phyloP scores from a whole-genome alignment of 2,113 vertebrate species.

The Cochlearius cochlearius region DNA sequence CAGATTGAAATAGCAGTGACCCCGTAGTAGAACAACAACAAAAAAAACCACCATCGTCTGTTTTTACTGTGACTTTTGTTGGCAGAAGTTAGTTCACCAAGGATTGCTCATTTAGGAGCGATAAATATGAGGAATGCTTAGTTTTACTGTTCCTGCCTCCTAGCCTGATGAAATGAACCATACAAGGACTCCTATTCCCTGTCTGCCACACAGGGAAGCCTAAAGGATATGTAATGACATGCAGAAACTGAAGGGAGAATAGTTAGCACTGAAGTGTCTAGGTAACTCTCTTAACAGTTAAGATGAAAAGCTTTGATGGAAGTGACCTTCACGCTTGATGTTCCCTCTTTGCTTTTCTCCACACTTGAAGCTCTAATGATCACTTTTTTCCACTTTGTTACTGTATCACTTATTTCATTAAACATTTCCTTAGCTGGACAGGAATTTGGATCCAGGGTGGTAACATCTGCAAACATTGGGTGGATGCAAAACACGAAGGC shows the following conservation, averaged over 20 bases:
- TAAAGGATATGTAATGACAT: background rate
- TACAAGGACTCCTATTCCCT: background rate
- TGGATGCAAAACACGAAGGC: background rate
- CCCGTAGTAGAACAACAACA: background rate
- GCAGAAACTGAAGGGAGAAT: background rate
- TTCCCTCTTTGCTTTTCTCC: background rate
- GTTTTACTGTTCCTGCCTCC: background rate
- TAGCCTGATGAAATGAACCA: background rate
- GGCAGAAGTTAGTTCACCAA: background rate
- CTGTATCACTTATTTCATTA: background rate
- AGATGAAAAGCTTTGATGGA: slow-evolving; percentile 20
- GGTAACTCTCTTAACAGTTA: background rate
- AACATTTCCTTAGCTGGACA: background rate
- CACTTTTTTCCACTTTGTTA: background rate
- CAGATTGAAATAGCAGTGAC: background rate
- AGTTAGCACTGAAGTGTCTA: background rate
- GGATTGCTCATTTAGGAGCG: background rate
- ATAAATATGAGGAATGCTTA: background rate
- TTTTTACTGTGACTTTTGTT: background rate
- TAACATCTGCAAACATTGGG: background rate
- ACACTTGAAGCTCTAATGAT: background rate
- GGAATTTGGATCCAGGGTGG: background rate
- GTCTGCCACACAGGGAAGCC: background rate
- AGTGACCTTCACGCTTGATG: background rate
- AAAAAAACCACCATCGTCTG: background rate